These are phyloP conservation scores for Herpetotheres cachinnans DNA, from an alignment of 2,113 vertebrate genomes.

Conservation along the genomic window DNA sequence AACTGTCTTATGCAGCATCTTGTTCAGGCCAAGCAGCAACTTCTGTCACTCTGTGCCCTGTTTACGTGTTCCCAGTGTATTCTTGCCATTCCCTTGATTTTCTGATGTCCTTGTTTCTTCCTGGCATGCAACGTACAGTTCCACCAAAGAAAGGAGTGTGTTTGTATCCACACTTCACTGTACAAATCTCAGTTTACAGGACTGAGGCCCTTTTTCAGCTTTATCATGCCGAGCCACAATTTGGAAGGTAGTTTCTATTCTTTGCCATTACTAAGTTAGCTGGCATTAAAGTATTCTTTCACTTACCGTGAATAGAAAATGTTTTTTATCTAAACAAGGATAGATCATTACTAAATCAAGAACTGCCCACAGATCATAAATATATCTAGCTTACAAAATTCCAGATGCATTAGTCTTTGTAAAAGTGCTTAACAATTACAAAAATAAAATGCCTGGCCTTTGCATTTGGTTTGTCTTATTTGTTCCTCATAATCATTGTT, in stretches of 20 bases:
- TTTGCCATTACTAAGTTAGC: neutral
- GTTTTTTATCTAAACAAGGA: neutral
- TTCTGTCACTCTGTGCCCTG: neutral
- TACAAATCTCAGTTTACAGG: neutral
- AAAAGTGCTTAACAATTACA: neutral
- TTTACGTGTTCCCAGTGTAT: neutral
- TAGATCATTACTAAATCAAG: neutral
- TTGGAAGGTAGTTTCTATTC: neutral
- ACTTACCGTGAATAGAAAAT: neutral
- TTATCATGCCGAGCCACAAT: neutral
- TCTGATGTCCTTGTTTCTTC: neutral
- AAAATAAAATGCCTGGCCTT: neutral
- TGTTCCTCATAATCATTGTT: neutral
- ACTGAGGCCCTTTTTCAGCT: neutral
- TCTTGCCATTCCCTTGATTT: neutral
- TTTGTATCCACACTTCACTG: neutral
- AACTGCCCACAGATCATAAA: neutral
- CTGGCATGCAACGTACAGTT: neutral
- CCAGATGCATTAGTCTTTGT: neutral
- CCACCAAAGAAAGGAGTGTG: neutral
- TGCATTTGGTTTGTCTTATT: neutral
- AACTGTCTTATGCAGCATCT: neutral
- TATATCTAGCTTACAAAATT: constrained; percentile 9
- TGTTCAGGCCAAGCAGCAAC: neutral
- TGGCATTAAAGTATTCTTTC: neutral